These are phyloP conservation scores for Solea solea DNA, from an alignment of 2,113 vertebrate genomes.

Conservation along the genomic window DNA sequence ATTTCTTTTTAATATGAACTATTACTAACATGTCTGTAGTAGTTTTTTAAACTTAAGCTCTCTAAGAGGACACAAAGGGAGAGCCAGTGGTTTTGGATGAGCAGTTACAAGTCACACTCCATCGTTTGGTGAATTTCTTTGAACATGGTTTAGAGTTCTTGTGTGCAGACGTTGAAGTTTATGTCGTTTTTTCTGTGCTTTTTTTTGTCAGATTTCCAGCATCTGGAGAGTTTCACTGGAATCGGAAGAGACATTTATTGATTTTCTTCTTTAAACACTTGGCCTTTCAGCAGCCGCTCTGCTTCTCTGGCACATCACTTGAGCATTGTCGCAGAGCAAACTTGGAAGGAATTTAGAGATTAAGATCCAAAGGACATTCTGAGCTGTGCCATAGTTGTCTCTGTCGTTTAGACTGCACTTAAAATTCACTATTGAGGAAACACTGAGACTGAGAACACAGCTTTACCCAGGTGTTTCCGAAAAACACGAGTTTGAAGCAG, in stretches of 20 bases:
- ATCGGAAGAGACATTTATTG: conserved; percentile 66
- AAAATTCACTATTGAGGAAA: conserved; percentile 7
- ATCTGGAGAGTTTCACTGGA: conserved; percentile 57
- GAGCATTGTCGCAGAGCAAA: conserved; percentile 42
- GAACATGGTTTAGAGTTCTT: conserved; percentile 34
- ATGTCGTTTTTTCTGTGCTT: conserved; percentile 27
- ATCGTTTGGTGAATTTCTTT: conserved; percentile 48
- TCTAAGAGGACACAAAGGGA: neutral
- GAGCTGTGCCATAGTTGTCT: conserved; percentile 20
- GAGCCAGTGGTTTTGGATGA: conserved; percentile 43
- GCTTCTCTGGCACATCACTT: conserved; percentile 34
- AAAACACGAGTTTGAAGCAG: neutral
- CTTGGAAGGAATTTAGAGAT: conserved; percentile 49
- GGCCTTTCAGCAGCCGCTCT: conserved; percentile 49
- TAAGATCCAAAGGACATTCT: conserved; percentile 38
- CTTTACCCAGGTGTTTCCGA: conserved; percentile 13
- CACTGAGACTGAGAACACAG: neutral
- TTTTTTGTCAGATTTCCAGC: conserved; percentile 39
- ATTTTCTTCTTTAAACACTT: conserved; percentile 56
- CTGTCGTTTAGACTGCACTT: conserved; percentile 6
- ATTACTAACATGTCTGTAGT: neutral
- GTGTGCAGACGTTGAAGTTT: conserved; percentile 35
- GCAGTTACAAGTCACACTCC: conserved; percentile 55
- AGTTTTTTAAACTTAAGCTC: conserved; percentile 3
- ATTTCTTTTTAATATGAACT: conserved; percentile 3